phyloP scores from a whole-genome alignment of 2,888 invertebrate genomes.

The Heteropelma amictum region DNA sequence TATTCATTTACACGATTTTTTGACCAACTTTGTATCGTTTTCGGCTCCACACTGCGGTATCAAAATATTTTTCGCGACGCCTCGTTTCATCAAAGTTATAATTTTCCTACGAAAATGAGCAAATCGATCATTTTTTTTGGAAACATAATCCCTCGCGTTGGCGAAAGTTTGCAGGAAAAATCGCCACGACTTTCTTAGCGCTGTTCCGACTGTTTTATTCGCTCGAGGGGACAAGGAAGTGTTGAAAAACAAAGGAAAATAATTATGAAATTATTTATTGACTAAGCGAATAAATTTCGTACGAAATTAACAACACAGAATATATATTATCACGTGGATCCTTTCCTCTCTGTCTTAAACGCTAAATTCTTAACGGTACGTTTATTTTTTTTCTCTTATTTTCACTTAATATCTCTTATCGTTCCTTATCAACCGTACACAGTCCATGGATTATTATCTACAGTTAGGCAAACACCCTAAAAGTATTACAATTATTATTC shows the following conservation, averaged over 20 bases:
- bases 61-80: too few species aligned
- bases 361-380: constrained; percentile 41
- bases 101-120: too few species aligned
- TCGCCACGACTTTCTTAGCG: not conserved
- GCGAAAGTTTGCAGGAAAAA: too few species aligned
- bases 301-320: not conserved
- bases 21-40: too few species aligned
- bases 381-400: not conserved
- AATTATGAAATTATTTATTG: constrained; percentile 15
- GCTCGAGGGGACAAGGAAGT: not conserved
- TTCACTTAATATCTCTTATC: not conserved
- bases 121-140: too few species aligned
- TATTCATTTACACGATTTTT: too few species aligned
- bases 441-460: too few species aligned
- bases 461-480: too few species aligned
- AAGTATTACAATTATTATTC: too few species aligned
- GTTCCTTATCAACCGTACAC: not conserved
- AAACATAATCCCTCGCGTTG: too few species aligned
- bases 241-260: not conserved
- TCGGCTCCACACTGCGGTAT: too few species aligned
- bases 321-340: constrained; percentile 39
- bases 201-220: not conserved
- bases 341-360: constrained; percentile 31
- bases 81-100: too few species aligned
- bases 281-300: not conserved